Percentiles rank a stretch among this genome's conserved stretches.
Conservation (phyloP, 2,888 invertebrate species). For the Patella depressa region DNA sequence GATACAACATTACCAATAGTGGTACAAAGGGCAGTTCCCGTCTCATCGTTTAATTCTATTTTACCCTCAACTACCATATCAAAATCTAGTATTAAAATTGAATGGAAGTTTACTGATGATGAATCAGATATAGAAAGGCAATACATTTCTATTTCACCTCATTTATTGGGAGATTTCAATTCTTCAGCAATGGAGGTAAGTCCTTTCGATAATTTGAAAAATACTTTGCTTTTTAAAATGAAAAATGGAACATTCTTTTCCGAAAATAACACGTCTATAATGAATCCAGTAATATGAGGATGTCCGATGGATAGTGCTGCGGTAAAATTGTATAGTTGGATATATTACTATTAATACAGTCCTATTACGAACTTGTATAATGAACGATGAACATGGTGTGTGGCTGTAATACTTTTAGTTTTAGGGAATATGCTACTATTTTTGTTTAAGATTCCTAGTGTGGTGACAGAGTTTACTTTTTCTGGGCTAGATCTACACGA, state of each 20-base stretch:
- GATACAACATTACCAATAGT: conserved; percentile 39
- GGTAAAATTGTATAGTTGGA: no score
- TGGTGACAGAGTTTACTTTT: neutral
- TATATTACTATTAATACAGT: no score
- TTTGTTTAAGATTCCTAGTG: conserved; percentile 3
- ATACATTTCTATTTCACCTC: conserved; percentile 28
- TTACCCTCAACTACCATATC: conserved; percentile 21
- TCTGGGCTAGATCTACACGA: conserved; percentile 32
- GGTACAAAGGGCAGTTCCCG: conserved; percentile 11
- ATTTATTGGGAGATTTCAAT: conserved; percentile 23
- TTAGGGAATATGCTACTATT: neutral
- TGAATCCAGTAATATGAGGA: no score
- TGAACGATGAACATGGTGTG: no score
- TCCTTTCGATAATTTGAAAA: neutral
- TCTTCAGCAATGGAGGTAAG: conserved; percentile 17
- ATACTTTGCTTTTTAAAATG: no score
- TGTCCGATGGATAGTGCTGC: no score
- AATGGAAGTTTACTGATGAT: conserved; percentile 29
- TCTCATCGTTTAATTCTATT: conserved; percentile 27
- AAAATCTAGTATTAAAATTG: conserved; percentile 21
- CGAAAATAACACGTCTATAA: no score
- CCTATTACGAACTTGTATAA: no score
- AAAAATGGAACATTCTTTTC: no score
- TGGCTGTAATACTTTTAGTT: no score
- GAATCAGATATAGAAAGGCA: conserved; percentile 28